Evolutionary conservation across 2,797 vertebrate genomes (phyloP), one percentile per base, ranked within the genome.

Genomic region (Sebastolobus altivelis): DNA sequence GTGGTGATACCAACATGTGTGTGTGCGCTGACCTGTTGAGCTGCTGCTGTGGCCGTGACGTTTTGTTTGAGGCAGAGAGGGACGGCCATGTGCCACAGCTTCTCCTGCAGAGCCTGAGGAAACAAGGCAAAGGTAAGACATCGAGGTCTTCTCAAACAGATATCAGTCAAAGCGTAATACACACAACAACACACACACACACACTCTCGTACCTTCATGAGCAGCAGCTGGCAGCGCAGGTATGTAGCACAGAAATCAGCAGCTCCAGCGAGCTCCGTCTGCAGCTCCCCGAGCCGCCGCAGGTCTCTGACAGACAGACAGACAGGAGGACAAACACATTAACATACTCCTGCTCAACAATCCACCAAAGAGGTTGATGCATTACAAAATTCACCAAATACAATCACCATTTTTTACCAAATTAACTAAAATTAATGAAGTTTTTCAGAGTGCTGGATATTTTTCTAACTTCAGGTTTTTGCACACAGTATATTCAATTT

Each of bases 211-310:
- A 98, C 98, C 97, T 99, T 98, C 94, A 97, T 96, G 40, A 99
- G 97, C 82, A 99, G 96, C 69, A 99, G 95, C 66, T 99, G 98
- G 91, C 98, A 99, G 85, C 90, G 97, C 78, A 99, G 96, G 89
- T 98, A 99, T 0, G 98, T 96, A 1, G 98, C 98, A 8, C 96
- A 98, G 94, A 99, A 99, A 79, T 99, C 98, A 1, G 98, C 98
- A 37, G 97, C 96, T 72, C 98, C 98, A 1, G 97, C 97, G 52
- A 99, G 89, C 72, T 99, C 98, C 0, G 96, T 97, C 93, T 99
- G 98, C 76, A 99, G 97, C 71, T 98, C 97, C 18, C 98, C 98
- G 10, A 99, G 96, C 82, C 98, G 95, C 93, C 96, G 97, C 83
- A 99, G 95, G 92, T 99, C 98, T 67, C 98, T 99, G 85, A 22